Base-by-base conservation (phyloP, 1,140 invertebrate genomes). In the Idris sp. region DNA sequence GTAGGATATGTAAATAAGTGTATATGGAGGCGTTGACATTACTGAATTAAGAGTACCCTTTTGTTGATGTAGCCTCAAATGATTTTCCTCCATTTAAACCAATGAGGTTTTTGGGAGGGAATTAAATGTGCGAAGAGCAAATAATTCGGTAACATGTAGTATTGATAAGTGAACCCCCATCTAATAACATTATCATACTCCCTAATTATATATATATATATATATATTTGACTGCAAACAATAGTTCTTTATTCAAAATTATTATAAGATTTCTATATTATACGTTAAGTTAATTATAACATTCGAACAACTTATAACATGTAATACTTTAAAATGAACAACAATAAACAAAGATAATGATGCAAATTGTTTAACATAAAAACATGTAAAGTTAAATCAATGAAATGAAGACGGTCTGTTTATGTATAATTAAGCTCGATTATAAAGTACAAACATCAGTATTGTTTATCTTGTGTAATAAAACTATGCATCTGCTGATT, bases 361-460 rank as follows among this genome's bases (percentile, higher is more conserved):
- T 3, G 9, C 2, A 13, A 33, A 41, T 41, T 22, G 18, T 41
- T 10, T 11, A 41, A 19, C 9, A 10, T 11, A 11, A 25, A 25
- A 33, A 31, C 14, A 33, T 6, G 14, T 14, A 41, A 28, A 4
- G 48, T 30, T 31, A 43, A 43, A 43, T 53, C 19, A 18, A 16
- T 13, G 9, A 43, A 51, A 28, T 13, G 33, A 38, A 22, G 48
- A 25, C 9, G 35, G 10, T 9, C 36, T 46, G 61, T 65, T 65
- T 53, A 53, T 46, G 40, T 67, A 65, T 53, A 67, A 67, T 67
- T 67, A 67, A 46, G 19, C 26, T 54, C 30, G 31, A 56, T 56
- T 67, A 67, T 48, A 56, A 31, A 48, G 49, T 67, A 36, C 13
- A 65, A 54, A 65, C 18, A 38, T 44, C 15, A 31, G 14, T 9